Evolutionary conservation across 2,888 invertebrate genomes (phyloP).

Genomic region (Torymus auratus): DNA sequence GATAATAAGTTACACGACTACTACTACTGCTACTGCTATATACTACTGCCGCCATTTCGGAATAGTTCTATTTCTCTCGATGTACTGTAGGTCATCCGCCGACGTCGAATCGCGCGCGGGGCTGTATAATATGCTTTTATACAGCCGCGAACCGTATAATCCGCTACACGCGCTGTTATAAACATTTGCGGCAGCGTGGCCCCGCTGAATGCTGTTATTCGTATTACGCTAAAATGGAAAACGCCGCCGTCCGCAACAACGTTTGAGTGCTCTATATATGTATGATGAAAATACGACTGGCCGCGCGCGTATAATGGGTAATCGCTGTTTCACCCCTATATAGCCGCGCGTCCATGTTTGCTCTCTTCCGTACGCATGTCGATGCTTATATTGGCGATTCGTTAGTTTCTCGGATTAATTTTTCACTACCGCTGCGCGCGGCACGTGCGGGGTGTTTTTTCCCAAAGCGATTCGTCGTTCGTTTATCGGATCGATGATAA

Average conservation of each 20-base stretch:
- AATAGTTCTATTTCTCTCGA: slow-evolving; percentile 33
- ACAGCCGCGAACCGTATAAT: slow-evolving; percentile 27
- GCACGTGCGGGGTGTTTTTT: no score
- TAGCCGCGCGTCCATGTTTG: no score
- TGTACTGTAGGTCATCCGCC: slow-evolving; percentile 13
- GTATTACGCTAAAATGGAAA: slow-evolving; percentile 16
- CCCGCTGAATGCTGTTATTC: slow-evolving; percentile 11
- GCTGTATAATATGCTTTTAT: no score
- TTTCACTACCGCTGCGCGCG: no score
- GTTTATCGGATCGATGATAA: no score
- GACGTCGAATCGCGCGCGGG: neutral
- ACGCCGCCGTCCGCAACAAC: neutral
- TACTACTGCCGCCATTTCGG: neutral
- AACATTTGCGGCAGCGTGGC: slow-evolving; percentile 14
- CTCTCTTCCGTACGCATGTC: no score
- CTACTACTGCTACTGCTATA: no score
- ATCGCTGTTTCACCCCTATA: no score
- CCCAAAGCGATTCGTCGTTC: no score
- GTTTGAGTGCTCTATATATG: no score
- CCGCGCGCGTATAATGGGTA: neutral
- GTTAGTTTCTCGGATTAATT: no score
- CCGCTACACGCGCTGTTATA: slow-evolving; percentile 32
- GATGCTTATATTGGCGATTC: no score
- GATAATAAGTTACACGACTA: slow-evolving; percentile 58
- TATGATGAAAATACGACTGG: neutral